Percentiles rank a stretch among this genome's conserved stretches.
Evolutionary conservation across 2,888 invertebrate genomes (phyloP).

Genomic region (Sepioteuthis lessoniana): DNA sequence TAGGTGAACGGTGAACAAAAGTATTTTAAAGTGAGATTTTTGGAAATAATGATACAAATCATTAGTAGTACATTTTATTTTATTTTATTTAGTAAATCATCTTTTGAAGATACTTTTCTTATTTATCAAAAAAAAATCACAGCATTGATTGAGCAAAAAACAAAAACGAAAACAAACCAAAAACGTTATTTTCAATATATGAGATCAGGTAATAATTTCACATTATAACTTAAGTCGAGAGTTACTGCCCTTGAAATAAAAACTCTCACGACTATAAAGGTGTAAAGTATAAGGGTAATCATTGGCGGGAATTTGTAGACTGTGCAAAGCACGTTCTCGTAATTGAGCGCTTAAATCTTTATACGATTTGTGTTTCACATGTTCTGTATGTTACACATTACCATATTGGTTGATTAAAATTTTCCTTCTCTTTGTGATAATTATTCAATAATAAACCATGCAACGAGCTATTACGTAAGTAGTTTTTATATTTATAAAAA

Average conservation of each 20-base stretch:
- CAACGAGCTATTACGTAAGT: slow-evolving; percentile 33
- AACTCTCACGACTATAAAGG: background rate
- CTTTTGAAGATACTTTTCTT: too few species aligned
- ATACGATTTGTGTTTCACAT: background rate
- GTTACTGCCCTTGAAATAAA: background rate
- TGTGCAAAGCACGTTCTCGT: background rate
- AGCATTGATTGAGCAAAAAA: too few species aligned
- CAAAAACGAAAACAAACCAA: too few species aligned
- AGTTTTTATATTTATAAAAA: background rate
- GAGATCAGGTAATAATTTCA: too few species aligned
- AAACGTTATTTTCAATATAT: too few species aligned
- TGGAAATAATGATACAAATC: too few species aligned
- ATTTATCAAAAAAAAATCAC: too few species aligned
- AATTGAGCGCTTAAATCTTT: background rate
- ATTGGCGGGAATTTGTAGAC: background rate
- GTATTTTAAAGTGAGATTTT: too few species aligned
- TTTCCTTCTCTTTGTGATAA: background rate
- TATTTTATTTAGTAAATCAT: too few species aligned
- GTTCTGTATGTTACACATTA: background rate
- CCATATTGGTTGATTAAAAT: background rate
- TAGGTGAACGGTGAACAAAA: too few species aligned
- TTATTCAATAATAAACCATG: background rate
- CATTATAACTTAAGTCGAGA: background rate
- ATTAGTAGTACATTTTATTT: too few species aligned
- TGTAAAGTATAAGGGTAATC: background rate